phyloP scores from a whole-genome alignment of 2,888 invertebrate species.

The Pachliopta kotzebuea region DNA sequence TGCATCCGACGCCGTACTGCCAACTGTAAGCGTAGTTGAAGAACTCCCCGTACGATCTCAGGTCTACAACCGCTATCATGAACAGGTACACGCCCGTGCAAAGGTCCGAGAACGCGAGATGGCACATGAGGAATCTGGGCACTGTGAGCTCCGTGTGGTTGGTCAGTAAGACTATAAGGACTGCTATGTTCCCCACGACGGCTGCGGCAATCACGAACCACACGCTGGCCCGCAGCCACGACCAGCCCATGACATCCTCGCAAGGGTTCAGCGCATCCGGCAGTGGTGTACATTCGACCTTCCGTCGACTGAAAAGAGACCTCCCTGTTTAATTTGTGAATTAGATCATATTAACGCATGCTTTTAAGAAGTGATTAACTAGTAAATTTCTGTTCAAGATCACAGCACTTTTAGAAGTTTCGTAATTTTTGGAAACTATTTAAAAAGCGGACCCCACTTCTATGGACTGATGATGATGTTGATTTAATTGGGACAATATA shows the following conservation, averaged over 20 bases:
- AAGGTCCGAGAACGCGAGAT: slow-evolving; percentile 93
- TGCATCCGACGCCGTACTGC: slow-evolving; percentile 91
- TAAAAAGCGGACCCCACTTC: no score
- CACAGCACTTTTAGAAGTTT: no score
- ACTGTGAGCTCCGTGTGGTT: slow-evolving; percentile 75
- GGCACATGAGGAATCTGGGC: slow-evolving; percentile 77
- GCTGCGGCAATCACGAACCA: slow-evolving; percentile 93
- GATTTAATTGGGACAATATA: no score
- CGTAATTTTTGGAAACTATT: no score
- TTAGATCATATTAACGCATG: no score
- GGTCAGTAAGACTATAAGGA: slow-evolving; percentile 87
- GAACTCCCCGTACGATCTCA: slow-evolving; percentile 91
- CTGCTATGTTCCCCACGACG: slow-evolving; percentile 90
- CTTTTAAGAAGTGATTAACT: no score
- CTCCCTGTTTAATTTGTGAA: no score
- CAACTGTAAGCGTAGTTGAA: slow-evolving; percentile 95
- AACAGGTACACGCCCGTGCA: slow-evolving; percentile 92
- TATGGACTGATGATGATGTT: no score
- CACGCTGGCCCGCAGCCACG: slow-evolving; percentile 88
- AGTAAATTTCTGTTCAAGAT: no score
- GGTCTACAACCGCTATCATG: slow-evolving; percentile 91
- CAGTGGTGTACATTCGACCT: slow-evolving; percentile 84
- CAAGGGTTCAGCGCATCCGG: slow-evolving; percentile 93
- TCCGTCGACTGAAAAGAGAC: slow-evolving; percentile 48
- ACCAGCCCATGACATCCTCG: slow-evolving; percentile 93